A percentile compares a stretch with the other conserved stretches of the same genome.
Evolutionary conservation across 1,140 invertebrate genomes (phyloP).

Genomic region (Nasonia giraulti): DNA sequence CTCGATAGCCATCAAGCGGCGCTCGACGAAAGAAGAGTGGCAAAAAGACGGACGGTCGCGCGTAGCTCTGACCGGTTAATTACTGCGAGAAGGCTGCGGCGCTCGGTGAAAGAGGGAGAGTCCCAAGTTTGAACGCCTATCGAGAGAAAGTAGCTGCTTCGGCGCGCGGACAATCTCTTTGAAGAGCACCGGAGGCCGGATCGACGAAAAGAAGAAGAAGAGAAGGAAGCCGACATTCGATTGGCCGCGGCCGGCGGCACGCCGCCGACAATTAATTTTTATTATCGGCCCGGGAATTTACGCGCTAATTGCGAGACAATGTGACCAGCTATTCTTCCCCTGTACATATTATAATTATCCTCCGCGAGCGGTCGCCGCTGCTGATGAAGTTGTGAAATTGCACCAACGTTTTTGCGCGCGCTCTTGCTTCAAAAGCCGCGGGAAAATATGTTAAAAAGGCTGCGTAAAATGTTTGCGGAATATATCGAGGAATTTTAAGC

Average conservation of each 20-base stretch:
- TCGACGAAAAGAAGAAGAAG: slow-evolving; percentile 24
- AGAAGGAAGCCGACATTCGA: slow-evolving; percentile 17
- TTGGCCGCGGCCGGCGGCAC: slow-evolving; percentile 33
- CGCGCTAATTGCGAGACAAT: slow-evolving; percentile 61
- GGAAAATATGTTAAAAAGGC: slow-evolving; percentile 1
- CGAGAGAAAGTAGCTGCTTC: slow-evolving; percentile 40
- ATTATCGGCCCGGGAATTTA: slow-evolving; percentile 57
- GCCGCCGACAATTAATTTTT: slow-evolving; percentile 61
- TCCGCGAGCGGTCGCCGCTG: not conserved
- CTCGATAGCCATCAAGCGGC: not conserved
- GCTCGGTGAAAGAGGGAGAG: not conserved
- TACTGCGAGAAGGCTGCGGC: not conserved
- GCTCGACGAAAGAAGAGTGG: slow-evolving; percentile 12
- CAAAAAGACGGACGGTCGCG: slow-evolving; percentile 23
- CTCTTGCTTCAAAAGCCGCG: not conserved
- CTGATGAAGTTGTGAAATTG: slow-evolving; percentile 41
- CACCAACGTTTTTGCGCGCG: not conserved
- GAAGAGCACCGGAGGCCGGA: slow-evolving; percentile 37
- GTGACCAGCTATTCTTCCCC: slow-evolving; percentile 38
- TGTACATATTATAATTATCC: slow-evolving; percentile 24
- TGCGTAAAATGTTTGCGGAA: not conserved
- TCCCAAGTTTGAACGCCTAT: slow-evolving; percentile 46
- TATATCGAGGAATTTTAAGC: no score
- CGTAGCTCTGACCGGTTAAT: slow-evolving; percentile 46
- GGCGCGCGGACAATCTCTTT: slow-evolving; percentile 51